Percentiles rank a stretch among this genome's conserved stretches.
Conservation (phyloP, 2,113 vertebrate species). For the Panthera leo region DNA sequence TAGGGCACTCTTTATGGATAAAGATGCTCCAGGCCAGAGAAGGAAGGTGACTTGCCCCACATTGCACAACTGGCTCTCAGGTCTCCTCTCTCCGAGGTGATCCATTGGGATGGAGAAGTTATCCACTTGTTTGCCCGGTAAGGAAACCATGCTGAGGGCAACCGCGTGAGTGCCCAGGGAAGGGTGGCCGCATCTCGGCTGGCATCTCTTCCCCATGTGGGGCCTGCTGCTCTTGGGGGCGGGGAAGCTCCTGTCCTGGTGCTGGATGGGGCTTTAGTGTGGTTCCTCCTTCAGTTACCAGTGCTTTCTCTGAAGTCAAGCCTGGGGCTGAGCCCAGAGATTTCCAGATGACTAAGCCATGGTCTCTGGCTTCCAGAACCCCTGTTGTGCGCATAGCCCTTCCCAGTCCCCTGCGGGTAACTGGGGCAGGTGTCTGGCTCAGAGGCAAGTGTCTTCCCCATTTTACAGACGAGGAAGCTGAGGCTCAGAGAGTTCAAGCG, state of each 20-base stretch:
- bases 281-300: no score
- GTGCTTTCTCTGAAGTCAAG: neutral
- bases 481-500: neutral
- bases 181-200: no score
- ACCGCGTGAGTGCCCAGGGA: no score
- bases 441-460: neutral
- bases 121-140: accelerated
- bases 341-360: neutral
- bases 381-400: accelerated
- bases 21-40: neutral
- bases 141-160: neutral
- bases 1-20: neutral
- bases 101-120: neutral
- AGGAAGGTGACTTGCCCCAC: neutral
- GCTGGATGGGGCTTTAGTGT: neutral
- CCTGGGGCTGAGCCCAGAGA: neutral
- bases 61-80: neutral
- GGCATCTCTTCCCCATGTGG: neutral
- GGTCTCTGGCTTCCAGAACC: neutral
- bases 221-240: neutral
- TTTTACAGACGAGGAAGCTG: neutral
- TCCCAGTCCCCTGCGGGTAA: neutral
- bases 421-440: neutral
- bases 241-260: neutral
- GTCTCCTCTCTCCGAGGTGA: accelerated